Evolutionary conservation across 1,140 invertebrate species (phyloP), one percentile per base, ranked within the genome.

Genomic region (Nasonia longicornis): DNA sequence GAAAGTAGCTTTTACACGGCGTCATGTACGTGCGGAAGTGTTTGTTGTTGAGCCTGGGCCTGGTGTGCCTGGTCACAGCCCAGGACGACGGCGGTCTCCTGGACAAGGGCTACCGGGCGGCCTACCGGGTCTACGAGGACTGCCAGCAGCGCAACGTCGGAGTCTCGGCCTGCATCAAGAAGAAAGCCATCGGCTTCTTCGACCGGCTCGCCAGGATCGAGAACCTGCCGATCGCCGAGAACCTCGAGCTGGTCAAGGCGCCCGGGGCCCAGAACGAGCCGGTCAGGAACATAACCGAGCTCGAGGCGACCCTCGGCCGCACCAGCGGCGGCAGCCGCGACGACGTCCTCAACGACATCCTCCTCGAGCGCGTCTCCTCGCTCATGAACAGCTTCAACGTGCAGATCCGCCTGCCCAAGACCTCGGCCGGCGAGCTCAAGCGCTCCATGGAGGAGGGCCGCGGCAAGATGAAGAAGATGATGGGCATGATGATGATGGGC

Each of bases 391-490:
- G 93, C 0, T 95, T 95, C 85, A 94, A 93, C 38, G 86, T 96
- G n/a, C 94, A 95, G 86, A 91, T 96, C 64, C 93, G 93, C 29
- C 90, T 96, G 77, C 95, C 95, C 0, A 95, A 95, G 87, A 90
- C 95, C 8, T 91, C 92, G 2, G 92, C 94, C 1, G 89, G 92
- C n/a, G 94, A 95, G 77, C 88, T 96, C 2, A 93, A 94, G 82
- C 91, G 93, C 35, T 93, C 93, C 11, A 88, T 95, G 35, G 95
- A 95, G 89, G 95, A 96, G 93, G 95, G 94, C 84, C 92, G 94
- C 81, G 94, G 94, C 2, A 95, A 95, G 86, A 94, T 95, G 94
- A 95, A 95, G 92, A 95, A 95, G 83, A 96, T 95, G 94, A 95
- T 95, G 93, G 93, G 94, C 29, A 95, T 95, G 92, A 95, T 96